phyloP scores from a whole-genome alignment of 23 tunicate species.

The Trididemnum nubilum region DNA sequence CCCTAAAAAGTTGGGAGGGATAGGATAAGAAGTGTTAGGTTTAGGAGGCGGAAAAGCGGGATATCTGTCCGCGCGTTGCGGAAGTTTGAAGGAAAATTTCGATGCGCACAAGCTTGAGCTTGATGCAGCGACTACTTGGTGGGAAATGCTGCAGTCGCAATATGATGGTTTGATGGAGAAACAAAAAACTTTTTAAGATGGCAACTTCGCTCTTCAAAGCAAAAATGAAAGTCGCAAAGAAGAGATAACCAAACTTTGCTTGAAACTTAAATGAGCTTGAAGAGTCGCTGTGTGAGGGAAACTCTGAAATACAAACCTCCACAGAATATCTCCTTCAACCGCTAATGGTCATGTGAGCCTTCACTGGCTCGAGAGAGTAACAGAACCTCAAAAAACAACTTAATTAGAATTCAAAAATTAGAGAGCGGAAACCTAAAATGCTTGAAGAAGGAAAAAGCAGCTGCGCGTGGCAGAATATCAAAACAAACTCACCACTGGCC shows the following conservation, averaged over 20 bases:
- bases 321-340: slow-evolving; percentile 1
- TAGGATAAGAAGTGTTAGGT: slow-evolving; percentile 24
- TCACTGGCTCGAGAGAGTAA: slow-evolving; percentile 31
- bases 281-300: neutral
- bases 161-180: neutral
- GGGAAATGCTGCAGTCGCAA: slow-evolving; percentile 6
- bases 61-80: slow-evolving; percentile 45
- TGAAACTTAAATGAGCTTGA: slow-evolving; percentile 2
- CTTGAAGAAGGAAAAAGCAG: slow-evolving; percentile 49
- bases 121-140: neutral
- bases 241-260: neutral
- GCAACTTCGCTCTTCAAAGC: neutral
- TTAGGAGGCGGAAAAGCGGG: slow-evolving; percentile 60
- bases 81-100: too few relatives aligned
- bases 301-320: neutral
- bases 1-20: slow-evolving; percentile 24
- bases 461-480: slow-evolving; percentile 7
- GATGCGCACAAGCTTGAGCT: neutral
- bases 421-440: slow-evolving; percentile 67
- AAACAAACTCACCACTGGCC: neutral
- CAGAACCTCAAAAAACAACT: slow-evolving; percentile 37
- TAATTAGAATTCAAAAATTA: slow-evolving; percentile 52
- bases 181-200: neutral
- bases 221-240: neutral
- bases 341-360: neutral